Conservation (phyloP, 2,797 vertebrate species). For the Ctenosaura bakeri region DNA sequence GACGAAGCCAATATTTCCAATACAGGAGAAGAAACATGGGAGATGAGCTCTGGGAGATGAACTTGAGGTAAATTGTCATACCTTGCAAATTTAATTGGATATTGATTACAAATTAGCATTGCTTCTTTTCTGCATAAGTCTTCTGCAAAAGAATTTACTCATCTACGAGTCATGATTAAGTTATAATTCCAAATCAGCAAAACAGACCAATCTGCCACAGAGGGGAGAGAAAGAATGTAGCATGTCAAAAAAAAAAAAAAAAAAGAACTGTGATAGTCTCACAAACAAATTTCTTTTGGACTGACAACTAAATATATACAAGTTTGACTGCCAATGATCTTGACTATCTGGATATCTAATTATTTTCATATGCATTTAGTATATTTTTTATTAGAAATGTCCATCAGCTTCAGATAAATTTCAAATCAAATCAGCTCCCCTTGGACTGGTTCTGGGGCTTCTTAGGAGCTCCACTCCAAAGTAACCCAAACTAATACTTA, state of each 20-base stretch:
- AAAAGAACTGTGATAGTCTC: not conserved
- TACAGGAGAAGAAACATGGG: not conserved
- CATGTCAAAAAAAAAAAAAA: not conserved
- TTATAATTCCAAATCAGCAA: not conserved
- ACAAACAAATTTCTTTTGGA: not conserved
- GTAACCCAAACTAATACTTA: not conserved
- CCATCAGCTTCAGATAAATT: not conserved
- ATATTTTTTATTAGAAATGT: not conserved
- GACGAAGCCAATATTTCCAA: not conserved
- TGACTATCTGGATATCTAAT: not conserved
- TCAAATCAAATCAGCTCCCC: not conserved
- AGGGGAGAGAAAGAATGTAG: not conserved
- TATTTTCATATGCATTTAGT: not conserved
- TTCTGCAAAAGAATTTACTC: not conserved
- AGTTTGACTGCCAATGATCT: not conserved
- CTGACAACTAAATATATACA: not conserved
- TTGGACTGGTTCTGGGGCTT: not conserved
- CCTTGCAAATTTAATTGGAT: slow-evolving; percentile 1
- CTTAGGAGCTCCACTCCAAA: not conserved
- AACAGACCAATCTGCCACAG: not conserved
- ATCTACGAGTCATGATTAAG: not conserved
- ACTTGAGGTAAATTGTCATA: slow-evolving; percentile 1
- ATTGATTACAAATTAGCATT: slow-evolving; percentile 23
- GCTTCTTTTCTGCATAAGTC: slow-evolving; percentile 1
- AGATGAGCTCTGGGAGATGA: not conserved